A percentile compares a stretch with the other conserved stretches of the same genome.
These are phyloP conservation scores for Ceratoteleas bidentatus DNA, from an alignment of 1,140 invertebrate genomes.

Conservation along the genomic window DNA sequence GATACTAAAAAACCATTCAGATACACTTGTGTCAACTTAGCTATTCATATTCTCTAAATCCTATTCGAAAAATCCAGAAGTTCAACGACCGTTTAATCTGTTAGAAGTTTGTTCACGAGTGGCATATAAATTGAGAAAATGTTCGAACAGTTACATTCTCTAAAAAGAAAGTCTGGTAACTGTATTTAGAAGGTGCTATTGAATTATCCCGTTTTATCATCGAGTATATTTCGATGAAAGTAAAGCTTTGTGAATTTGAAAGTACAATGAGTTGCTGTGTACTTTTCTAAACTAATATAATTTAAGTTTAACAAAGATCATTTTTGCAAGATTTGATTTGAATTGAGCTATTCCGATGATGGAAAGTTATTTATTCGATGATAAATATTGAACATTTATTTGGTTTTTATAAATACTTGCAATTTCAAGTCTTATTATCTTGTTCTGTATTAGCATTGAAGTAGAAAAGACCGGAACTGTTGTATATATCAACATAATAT, in stretches of 20 bases:
- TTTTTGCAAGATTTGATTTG: not conserved
- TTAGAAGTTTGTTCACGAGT: conserved; percentile 11
- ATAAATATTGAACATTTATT: not conserved
- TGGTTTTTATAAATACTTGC: not conserved
- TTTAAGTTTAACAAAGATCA: too few species aligned
- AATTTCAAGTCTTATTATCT: conserved; percentile 4
- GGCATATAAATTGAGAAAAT: conserved; percentile 42
- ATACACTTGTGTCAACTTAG: conserved; percentile 6
- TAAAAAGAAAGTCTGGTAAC: conserved; percentile 51
- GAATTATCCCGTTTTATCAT: conserved; percentile 12
- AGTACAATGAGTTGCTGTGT: not conserved
- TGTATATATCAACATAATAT: not conserved
- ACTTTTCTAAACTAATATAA: conserved; percentile 3
- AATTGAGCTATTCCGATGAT: too few species aligned
- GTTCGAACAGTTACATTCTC: conserved; percentile 39
- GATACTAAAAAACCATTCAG: conserved; percentile 26
- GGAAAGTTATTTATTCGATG: too few species aligned
- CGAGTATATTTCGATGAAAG: conserved; percentile 21
- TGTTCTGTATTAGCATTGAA: conserved; percentile 34
- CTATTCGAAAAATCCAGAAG: conserved; percentile 5
- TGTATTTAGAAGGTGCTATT: conserved; percentile 33
- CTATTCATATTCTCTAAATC: conserved; percentile 9
- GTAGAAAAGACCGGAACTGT: not conserved
- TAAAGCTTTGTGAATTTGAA: not conserved
- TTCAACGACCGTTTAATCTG: conserved; percentile 26